These are phyloP conservation scores for Equus quagga DNA, from an alignment of 2,113 vertebrate genomes.

Conservation along the genomic window DNA sequence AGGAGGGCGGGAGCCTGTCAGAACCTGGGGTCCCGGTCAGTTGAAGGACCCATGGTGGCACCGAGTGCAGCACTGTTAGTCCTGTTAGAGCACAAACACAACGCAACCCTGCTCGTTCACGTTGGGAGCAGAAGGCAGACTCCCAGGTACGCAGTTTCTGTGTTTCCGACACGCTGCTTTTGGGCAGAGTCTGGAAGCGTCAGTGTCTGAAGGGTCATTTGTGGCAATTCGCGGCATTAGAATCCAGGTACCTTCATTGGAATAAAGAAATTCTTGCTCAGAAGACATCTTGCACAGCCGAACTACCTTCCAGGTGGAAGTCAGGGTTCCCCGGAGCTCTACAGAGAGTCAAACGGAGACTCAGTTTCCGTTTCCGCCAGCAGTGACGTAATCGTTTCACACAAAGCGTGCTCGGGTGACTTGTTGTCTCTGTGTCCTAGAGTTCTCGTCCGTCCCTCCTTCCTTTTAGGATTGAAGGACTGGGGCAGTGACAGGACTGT, in stretches of 20 bases:
- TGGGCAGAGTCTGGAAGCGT: not conserved
- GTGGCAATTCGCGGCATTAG: not conserved
- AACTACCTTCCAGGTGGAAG: not conserved
- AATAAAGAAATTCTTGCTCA: not conserved
- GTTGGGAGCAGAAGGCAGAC: not conserved
- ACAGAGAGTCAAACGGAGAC: not conserved
- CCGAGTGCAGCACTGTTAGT: rapidly evolving
- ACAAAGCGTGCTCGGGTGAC: not conserved
- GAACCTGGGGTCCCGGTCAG: not conserved
- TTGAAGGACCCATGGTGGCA: not conserved
- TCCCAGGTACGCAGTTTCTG: too few relatives aligned
- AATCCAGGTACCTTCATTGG: not conserved
- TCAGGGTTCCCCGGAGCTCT: not conserved
- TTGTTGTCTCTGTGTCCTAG: not conserved
- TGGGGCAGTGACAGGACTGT: not conserved
- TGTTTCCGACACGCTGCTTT: rapidly evolving
- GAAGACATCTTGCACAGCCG: not conserved
- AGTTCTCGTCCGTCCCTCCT: too few relatives aligned
- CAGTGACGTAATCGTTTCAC: not conserved
- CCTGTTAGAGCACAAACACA: rapidly evolving
- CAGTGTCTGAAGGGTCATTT: too few relatives aligned
- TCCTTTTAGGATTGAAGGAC: not conserved
- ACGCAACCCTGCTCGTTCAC: rapidly evolving
- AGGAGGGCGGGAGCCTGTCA: not conserved
- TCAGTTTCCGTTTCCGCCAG: too few relatives aligned